Base-by-base conservation (phyloP, 2,113 vertebrate genomes). In the Calidris pugnax region DNA sequence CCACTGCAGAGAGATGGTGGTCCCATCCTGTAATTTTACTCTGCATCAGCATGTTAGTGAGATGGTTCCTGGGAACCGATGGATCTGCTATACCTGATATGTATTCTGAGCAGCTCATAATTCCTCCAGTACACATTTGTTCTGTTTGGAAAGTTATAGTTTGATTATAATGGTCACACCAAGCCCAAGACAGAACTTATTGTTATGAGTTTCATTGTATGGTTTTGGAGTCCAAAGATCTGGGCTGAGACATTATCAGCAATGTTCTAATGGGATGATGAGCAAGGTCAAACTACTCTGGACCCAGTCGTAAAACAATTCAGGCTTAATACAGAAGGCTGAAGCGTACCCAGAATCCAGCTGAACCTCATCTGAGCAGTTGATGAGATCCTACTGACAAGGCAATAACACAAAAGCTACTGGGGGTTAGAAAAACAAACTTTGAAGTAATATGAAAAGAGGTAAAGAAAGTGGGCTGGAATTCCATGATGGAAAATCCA, bases 211-310 rank as follows among this genome's bases (percentile, higher is more conserved):
- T 97, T 97, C 76, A 88, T 73, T 69, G 63, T 45, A 56, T 26
- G 73, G 75, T 95, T 93, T 95, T 89, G 79, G 76, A 87, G 37
- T 82, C 66, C 0, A 2, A 94, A 82, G 56, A 73, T 41, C 45
- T 75, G 60, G 67, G 76, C 30, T 17, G 51, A 85, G n/a, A 89
- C 63, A 39, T 71, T 83, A 73, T 78, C 55, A 93, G 75, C 95
- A 88, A 92, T 26, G 21, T 68, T 79, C 35, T 78, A n/a, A 74
- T 8, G 23, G 84, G 63, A 72, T 83, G 79, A 84, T 74, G 68
- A 94, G n/a, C 71, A 93, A 94, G 39, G 87, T 87, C 94, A 97
- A 97, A 80, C 87, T 93, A 71, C 72, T 93, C 32, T 60, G 60
- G 83, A 86, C 26, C 24, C 43, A 59, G 78, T 56, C 14, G 27